A percentile compares a stretch with the other conserved stretches of the same genome.
Conservation (phyloP, 2,113 vertebrate species). For the Anhinga anhinga region DNA sequence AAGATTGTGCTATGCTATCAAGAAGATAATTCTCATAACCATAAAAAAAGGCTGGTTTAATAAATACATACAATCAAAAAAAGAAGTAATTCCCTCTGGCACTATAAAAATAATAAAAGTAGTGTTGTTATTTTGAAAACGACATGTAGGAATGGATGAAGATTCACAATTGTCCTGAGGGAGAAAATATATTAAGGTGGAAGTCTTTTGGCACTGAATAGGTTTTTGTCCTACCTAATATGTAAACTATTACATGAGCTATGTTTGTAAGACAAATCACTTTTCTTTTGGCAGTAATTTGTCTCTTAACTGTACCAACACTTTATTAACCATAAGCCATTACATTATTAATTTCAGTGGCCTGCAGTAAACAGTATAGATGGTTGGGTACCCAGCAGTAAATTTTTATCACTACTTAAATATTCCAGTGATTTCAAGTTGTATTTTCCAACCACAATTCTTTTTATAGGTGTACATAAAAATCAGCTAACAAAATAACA, state of each 20-base stretch:
- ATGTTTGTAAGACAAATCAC: slow-evolving; percentile 10
- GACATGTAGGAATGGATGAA: not conserved
- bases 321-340: slow-evolving; percentile 53
- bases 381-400: not conserved
- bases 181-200: not conserved
- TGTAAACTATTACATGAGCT: not conserved
- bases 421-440: not conserved
- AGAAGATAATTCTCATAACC: not conserved
- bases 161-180: not conserved
- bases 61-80: not conserved
- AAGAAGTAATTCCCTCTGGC: not conserved
- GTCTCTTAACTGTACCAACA: slow-evolving; percentile 21
- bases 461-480: not conserved
- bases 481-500: not conserved
- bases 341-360: slow-evolving; percentile 50
- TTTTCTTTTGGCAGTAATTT: slow-evolving; percentile 40
- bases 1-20: not conserved
- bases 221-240: not conserved
- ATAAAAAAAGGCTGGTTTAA: not conserved
- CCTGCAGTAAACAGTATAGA: slow-evolving; percentile 1
- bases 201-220: not conserved
- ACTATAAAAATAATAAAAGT: not conserved
- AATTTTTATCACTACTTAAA: slow-evolving; percentile 26
- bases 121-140: not conserved
- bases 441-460: not conserved